These are phyloP conservation scores for Gallinago stenura DNA, from an alignment of 2,797 vertebrate species.

Conservation along the genomic window DNA sequence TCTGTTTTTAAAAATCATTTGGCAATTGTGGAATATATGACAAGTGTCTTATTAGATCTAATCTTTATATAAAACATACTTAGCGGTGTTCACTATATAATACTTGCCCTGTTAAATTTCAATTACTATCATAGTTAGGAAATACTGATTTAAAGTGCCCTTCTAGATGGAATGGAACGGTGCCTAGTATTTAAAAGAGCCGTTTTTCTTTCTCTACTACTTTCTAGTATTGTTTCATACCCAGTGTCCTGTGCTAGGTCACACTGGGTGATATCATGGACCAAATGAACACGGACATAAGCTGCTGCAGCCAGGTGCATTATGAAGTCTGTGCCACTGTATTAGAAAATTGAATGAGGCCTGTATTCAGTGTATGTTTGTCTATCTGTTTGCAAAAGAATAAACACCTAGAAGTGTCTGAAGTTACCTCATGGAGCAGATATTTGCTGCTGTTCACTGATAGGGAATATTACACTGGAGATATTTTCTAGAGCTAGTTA, in stretches of 20 bases:
- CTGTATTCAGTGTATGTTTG: neutral
- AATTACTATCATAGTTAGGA: neutral
- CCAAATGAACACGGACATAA: neutral
- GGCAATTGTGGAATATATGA: conserved; percentile 38
- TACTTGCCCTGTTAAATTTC: conserved; percentile 19
- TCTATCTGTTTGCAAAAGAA: neutral
- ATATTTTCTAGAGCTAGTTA: neutral
- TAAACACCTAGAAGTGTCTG: neutral
- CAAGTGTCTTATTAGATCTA: conserved; percentile 37
- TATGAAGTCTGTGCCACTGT: neutral
- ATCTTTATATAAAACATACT: conserved; percentile 48
- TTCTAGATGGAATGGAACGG: neutral
- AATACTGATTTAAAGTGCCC: neutral
- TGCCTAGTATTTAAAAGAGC: neutral
- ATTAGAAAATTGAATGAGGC: neutral
- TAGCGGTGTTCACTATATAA: neutral
- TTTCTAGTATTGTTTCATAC: neutral
- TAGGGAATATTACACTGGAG: neutral
- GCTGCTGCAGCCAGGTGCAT: neutral
- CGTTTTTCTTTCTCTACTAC: neutral
- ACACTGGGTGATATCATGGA: neutral
- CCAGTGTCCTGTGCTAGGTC: neutral
- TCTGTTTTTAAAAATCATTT: conserved; percentile 47
- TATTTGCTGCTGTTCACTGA: neutral
- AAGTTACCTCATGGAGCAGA: neutral